phyloP scores from a whole-genome alignment of 2,113 vertebrate genomes.

The Hiodon tergisus region DNA sequence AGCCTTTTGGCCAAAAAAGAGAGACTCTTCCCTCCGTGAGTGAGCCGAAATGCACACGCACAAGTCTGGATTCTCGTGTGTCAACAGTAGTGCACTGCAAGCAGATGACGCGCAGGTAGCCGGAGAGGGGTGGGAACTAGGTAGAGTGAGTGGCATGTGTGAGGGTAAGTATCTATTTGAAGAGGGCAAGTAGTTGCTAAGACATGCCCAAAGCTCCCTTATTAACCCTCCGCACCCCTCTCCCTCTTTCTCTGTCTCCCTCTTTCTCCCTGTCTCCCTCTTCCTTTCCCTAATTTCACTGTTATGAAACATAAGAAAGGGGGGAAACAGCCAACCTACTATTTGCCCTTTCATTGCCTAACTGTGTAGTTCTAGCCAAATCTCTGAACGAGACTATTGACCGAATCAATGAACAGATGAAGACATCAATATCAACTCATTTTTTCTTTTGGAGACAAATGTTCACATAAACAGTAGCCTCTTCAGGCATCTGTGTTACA shows the following conservation, averaged over 20 bases:
- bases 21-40: conserved; percentile 22
- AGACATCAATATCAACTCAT: no score
- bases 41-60: no score
- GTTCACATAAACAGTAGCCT: no score
- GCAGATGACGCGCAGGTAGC: no score
- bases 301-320: conserved; percentile 39
- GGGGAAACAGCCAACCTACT: conserved; percentile 24
- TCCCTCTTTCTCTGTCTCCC: conserved; percentile 8
- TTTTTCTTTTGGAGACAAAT: no score
- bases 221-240: background rate
- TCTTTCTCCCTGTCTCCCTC: conserved; percentile 13
- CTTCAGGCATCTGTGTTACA: no score
- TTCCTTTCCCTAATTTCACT: conserved; percentile 24
- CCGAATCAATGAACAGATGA: no score
- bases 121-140: conserved; percentile 13
- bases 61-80: no score
- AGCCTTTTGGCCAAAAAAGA: conserved; percentile 27
- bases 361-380: no score
- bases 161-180: conserved; percentile 32
- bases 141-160: conserved; percentile 1
- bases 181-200: conserved; percentile 40
- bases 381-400: no score
- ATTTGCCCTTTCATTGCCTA: background rate
- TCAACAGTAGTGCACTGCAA: no score
- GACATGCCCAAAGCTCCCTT: conserved; percentile 35